These are phyloP conservation scores for Rotaria sp. DNA, from an alignment of 2,888 invertebrate genomes.

Conservation along the genomic window DNA sequence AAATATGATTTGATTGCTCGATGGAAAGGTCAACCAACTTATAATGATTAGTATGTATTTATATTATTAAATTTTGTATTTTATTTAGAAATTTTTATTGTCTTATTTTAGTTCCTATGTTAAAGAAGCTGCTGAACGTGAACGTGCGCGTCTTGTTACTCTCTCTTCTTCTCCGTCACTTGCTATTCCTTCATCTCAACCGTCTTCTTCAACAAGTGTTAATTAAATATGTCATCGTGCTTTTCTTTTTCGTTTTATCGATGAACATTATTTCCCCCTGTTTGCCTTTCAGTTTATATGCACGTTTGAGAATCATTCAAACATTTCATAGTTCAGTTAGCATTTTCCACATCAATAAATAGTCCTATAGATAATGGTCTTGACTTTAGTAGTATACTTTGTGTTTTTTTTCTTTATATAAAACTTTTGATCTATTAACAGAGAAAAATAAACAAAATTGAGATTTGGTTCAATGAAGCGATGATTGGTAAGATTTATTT, in stretches of 20 bases:
- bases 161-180: not conserved
- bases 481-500: no score
- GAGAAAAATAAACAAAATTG: not conserved
- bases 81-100: not conserved
- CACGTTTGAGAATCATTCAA: not conserved
- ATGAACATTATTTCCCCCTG: not conserved
- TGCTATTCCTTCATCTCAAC: not conserved
- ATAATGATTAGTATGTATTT: not conserved
- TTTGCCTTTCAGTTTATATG: not conserved
- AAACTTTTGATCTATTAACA: not conserved
- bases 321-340: not conserved
- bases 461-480: no score
- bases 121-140: not conserved
- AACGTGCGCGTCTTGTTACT: not conserved
- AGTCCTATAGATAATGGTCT: not conserved
- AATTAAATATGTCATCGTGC: not conserved
- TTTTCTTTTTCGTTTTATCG: not conserved
- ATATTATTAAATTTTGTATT: not conserved
- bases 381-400: not conserved
- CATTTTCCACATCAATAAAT: not conserved
- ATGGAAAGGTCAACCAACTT: not conserved
- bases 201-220: not conserved
- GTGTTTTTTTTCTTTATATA: not conserved
- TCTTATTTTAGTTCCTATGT: not conserved
- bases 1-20: not conserved